phyloP scores from a whole-genome alignment of 2,888 invertebrate species.

The Leptinotarsa tumamoca region DNA sequence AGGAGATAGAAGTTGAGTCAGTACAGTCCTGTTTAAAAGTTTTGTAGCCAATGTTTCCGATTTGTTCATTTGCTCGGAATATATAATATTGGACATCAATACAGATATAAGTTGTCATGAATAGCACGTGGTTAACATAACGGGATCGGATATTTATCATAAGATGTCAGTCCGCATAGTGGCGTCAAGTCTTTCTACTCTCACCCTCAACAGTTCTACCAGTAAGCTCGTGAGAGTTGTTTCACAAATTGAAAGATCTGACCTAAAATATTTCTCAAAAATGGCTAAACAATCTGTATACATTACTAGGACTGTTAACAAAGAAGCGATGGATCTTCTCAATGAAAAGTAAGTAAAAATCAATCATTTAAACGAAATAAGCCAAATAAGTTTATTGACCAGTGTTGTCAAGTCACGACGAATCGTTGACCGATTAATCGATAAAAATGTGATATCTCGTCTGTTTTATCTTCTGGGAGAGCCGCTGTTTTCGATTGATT shows the following conservation, averaged over 20 bases:
- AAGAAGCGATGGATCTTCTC: slow-evolving; percentile 74
- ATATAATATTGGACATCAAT: not conserved
- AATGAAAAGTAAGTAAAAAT: slow-evolving; percentile 70
- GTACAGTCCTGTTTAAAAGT: not conserved
- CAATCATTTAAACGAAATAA: too few relatives aligned
- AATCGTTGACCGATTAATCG: too few relatives aligned
- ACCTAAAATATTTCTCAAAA: slow-evolving; percentile 37
- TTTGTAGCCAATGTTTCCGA: too few relatives aligned
- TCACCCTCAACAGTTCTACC: not conserved
- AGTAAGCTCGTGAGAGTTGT: not conserved
- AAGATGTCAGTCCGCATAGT: not conserved
- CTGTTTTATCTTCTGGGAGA: too few relatives aligned
- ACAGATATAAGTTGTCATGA: not conserved
- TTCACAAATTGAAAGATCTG: not conserved
- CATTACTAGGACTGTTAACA: slow-evolving; percentile 78
- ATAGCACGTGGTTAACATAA: slow-evolving; percentile 8
- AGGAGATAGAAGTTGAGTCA: too few relatives aligned
- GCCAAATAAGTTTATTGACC: too few relatives aligned
- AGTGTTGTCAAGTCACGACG: too few relatives aligned
- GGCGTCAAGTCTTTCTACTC: slow-evolving; percentile 1
- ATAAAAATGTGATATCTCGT: too few relatives aligned
- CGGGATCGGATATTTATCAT: slow-evolving; percentile 13
- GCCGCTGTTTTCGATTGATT: too few relatives aligned
- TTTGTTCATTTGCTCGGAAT: too few relatives aligned
- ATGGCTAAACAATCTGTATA: slow-evolving; percentile 74